phyloP scores from a whole-genome alignment of 92 coral and sea anemone genomes.

The Epizoanthus rinbou region DNA sequence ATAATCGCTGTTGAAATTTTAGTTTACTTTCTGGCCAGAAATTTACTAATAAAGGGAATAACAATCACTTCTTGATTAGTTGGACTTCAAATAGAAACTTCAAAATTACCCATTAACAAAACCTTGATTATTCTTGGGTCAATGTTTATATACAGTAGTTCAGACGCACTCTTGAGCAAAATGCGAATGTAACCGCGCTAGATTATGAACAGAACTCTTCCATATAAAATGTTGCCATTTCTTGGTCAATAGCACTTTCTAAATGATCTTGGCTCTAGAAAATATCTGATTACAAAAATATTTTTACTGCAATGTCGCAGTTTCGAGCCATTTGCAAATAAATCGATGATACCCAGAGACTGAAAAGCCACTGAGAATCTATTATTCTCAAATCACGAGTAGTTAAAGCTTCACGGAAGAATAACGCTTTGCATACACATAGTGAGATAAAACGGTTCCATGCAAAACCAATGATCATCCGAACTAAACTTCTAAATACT shows the following conservation, averaged over 20 bases:
- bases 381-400: too few species aligned
- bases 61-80: neutral
- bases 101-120: neutral
- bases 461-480: too few species aligned
- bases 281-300: slow-evolving; percentile 24
- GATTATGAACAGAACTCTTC: neutral
- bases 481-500: too few species aligned
- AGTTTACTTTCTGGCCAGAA: too few species aligned
- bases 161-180: neutral
- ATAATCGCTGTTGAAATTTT: too few species aligned
- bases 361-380: neutral
- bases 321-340: slow-evolving; percentile 3
- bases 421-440: too few species aligned
- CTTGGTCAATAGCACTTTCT: neutral
- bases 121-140: neutral
- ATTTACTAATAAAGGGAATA: neutral
- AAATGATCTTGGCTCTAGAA: slow-evolving; percentile 10
- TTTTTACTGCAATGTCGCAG: slow-evolving; percentile 15
- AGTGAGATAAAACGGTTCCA: too few species aligned
- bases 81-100: neutral
- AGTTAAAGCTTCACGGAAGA: too few species aligned
- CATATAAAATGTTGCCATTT: neutral
- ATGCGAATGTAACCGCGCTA: neutral
- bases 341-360: neutral
- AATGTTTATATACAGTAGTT: neutral